Conservation (phyloP, 2,888 invertebrate species). For the Pseudococcus longispinus region DNA sequence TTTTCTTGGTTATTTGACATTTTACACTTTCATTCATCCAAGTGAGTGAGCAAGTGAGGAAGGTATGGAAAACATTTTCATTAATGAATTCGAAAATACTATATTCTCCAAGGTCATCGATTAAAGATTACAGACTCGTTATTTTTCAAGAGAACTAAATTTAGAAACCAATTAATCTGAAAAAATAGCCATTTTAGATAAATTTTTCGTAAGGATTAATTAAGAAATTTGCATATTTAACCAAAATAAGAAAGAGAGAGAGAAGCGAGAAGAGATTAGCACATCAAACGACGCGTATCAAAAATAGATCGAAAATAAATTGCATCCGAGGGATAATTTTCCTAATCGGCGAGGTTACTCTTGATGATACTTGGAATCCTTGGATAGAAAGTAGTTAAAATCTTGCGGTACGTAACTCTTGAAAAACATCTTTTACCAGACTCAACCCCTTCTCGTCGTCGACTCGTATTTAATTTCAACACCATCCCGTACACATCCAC, state of each 20-base stretch:
- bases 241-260: background rate
- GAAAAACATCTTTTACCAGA: background rate
- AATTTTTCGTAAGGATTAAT: background rate
- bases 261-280: background rate
- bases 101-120: background rate
- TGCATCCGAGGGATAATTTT: background rate
- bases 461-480: background rate
- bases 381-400: too few relatives aligned
- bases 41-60: background rate
- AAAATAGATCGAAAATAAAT: conserved; percentile 6
- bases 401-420: too few relatives aligned
- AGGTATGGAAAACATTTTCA: background rate
- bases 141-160: background rate
- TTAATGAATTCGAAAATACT: background rate
- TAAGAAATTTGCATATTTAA: background rate
- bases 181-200: background rate
- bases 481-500: background rate
- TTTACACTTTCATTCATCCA: background rate
- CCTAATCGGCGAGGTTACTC: background rate
- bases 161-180: background rate
- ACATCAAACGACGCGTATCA: background rate
- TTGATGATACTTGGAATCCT: too few relatives aligned
- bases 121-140: too few relatives aligned
- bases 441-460: background rate
- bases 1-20: background rate